phyloP scores from a whole-genome alignment of 2,797 vertebrate genomes.

The Microctenopoma stevenorrisi region DNA sequence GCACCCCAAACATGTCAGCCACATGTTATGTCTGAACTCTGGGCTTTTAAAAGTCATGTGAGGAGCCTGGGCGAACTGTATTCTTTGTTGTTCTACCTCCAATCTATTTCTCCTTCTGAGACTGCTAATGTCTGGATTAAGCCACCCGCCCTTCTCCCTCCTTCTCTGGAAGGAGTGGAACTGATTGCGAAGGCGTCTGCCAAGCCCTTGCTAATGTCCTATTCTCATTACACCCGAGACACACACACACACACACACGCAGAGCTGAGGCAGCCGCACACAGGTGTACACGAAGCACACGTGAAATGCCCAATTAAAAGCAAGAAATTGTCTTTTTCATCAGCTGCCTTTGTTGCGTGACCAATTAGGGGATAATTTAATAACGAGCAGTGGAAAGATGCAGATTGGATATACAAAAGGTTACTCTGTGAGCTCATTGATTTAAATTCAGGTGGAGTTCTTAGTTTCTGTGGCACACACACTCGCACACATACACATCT shows the following conservation, averaged over 20 bases:
- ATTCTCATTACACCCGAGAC: conserved; percentile 87
- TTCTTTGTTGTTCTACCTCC: conserved; percentile 44
- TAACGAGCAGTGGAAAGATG: conserved; percentile 88
- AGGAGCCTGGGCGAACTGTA: conserved; percentile 29
- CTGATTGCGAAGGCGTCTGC: conserved; percentile 89
- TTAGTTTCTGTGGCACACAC: conserved; percentile 53
- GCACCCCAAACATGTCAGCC: conserved; percentile 36
- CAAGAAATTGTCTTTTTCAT: conserved; percentile 92
- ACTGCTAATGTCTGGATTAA: conserved; percentile 66
- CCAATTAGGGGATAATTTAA: conserved; percentile 97
- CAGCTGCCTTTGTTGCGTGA: conserved; percentile 91
- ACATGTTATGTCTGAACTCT: conserved; percentile 37
- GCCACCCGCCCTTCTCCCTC: conserved; percentile 57
- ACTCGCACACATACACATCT: conserved; percentile 56
- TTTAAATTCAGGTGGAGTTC: conserved; percentile 83
- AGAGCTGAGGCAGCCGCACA: conserved; percentile 79
- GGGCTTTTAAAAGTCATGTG: conserved; percentile 30
- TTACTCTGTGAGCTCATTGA: conserved; percentile 85
- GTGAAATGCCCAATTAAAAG: conserved; percentile 96
- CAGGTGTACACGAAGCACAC: conserved; percentile 92
- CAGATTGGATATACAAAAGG: conserved; percentile 91
- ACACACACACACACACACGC: conserved; percentile 42
- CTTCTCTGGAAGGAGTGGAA: conserved; percentile 76
- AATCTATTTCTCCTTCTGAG: conserved; percentile 55
- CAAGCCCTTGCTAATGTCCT: conserved; percentile 91